Evolutionary conservation across 1,140 invertebrate species (phyloP).

Genomic region (Hypothenemus hampei): DNA sequence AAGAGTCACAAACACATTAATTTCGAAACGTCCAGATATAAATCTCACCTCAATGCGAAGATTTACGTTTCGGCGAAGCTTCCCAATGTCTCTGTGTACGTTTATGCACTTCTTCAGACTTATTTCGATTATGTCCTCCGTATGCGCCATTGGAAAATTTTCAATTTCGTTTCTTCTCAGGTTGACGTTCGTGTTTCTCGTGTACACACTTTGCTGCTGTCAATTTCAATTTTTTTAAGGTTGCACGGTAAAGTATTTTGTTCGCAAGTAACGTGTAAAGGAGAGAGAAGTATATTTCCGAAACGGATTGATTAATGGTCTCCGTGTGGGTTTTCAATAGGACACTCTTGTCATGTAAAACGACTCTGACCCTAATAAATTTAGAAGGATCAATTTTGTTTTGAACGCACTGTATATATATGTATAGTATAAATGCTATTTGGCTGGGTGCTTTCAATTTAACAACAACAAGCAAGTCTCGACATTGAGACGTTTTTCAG

Average conservation of each 20-base stretch:
- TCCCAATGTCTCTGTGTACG: conserved; percentile 27
- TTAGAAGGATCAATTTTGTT: no score
- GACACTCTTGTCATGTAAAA: not conserved
- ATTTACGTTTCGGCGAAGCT: conserved; percentile 32
- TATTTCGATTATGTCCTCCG: not conserved
- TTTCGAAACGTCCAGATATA: conserved; percentile 24
- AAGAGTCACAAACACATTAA: conserved; percentile 28
- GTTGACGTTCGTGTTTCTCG: not conserved
- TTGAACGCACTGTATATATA: no score
- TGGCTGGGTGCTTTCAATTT: no score
- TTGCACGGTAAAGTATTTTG: not conserved
- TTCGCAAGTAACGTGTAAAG: not conserved
- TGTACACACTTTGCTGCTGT: no score
- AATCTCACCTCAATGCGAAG: conserved; percentile 34
- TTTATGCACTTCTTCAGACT: conserved; percentile 19
- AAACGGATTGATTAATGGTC: not conserved
- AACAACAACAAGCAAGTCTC: no score
- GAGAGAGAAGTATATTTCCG: not conserved
- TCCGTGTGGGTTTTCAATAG: not conserved
- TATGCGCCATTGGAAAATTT: not conserved
- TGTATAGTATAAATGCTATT: no score
- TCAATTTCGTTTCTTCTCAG: not conserved
- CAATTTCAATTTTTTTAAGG: no score
- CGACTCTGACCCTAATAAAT: not conserved
- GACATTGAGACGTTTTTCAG: no score